phyloP scores from a whole-genome alignment of 2,888 invertebrate genomes.

The Drosophila prolongata region DNA sequence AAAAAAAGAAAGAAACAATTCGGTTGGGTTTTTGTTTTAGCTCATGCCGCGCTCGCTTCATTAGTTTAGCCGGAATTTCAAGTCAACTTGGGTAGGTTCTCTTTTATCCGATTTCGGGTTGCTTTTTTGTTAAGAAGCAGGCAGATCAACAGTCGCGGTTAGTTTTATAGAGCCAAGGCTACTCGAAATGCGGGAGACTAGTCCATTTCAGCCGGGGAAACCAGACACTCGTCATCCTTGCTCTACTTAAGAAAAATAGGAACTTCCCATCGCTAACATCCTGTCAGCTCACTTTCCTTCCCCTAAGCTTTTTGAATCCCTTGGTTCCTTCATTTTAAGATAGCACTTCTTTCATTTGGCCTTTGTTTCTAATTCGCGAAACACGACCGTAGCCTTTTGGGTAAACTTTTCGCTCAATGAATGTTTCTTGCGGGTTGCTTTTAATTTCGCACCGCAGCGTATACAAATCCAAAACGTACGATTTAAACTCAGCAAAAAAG shows the following conservation, averaged over 20 bases:
- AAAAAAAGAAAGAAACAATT: constrained; percentile 27
- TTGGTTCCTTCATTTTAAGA: neutral
- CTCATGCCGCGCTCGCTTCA: constrained; percentile 57
- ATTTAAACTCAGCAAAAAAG: constrained; percentile 56
- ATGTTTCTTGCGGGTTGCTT: constrained; percentile 59
- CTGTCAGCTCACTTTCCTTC: no score
- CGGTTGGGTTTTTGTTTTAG: constrained; percentile 26
- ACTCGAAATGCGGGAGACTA: neutral
- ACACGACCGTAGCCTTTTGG: constrained; percentile 51
- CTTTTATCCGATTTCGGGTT: constrained; percentile 11
- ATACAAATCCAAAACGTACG: constrained; percentile 68
- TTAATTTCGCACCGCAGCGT: constrained; percentile 76
- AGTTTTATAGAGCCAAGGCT: constrained; percentile 4
- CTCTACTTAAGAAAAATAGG: no score
- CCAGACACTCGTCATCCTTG: no score
- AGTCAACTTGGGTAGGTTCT: constrained; percentile 54
- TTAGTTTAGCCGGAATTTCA: constrained; percentile 72
- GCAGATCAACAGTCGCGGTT: constrained; percentile 12
- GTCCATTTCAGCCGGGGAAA: no score
- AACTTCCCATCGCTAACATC: no score
- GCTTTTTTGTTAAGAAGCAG: constrained; percentile 25
- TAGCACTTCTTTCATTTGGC: neutral
- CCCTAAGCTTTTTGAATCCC: neutral
- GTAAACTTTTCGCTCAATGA: constrained; percentile 74
- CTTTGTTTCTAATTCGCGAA: constrained; percentile 49